Percentiles rank a stretch among this genome's conserved stretches.
Conservation (phyloP, 2,113 vertebrate species). For the Oryzias woworae region DNA sequence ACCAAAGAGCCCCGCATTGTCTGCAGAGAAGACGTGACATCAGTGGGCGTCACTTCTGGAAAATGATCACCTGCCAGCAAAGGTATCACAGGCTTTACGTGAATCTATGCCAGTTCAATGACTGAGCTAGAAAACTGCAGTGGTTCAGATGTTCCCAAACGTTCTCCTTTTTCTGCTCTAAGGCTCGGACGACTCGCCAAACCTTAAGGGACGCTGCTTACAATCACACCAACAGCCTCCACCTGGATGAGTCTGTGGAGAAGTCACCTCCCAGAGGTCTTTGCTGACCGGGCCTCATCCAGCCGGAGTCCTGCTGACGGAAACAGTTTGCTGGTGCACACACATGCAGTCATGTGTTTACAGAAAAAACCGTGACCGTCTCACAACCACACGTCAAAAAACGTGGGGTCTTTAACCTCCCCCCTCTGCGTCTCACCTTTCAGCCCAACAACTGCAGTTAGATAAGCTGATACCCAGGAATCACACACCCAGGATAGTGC, state of each 20-base stretch:
- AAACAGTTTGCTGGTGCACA: constrained; percentile 18
- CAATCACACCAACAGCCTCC: constrained; percentile 23
- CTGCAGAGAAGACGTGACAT: constrained; percentile 61
- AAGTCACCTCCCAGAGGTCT: constrained; percentile 16
- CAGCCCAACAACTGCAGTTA: constrained; percentile 30
- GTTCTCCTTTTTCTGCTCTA: not conserved
- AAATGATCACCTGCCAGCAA: constrained; percentile 5
- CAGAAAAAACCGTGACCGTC: constrained; percentile 59
- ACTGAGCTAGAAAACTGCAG: too few species aligned
- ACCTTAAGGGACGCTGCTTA: constrained; percentile 36
- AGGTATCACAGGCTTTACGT: not conserved
- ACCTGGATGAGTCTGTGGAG: constrained; percentile 32
- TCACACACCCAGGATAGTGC: constrained; percentile 17
- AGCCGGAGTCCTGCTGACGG: constrained; percentile 18
- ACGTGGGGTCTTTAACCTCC: constrained; percentile 53
- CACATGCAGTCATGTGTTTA: constrained; percentile 47
- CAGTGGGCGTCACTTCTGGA: constrained; percentile 50
- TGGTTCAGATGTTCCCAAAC: constrained; percentile 66
- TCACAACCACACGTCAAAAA: constrained; percentile 61
- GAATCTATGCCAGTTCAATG: too few species aligned
- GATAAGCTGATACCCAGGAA: constrained; percentile 30
- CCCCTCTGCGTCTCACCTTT: constrained; percentile 4
- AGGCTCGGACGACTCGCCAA: too few species aligned
- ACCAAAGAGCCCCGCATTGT: constrained; percentile 55
- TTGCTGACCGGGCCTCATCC: constrained; percentile 33